A percentile compares a stretch with the other conserved stretches of the same genome.
These are phyloP conservation scores for Phyllostomus discolor DNA, from an alignment of 2,113 vertebrate genomes.

Conservation along the genomic window DNA sequence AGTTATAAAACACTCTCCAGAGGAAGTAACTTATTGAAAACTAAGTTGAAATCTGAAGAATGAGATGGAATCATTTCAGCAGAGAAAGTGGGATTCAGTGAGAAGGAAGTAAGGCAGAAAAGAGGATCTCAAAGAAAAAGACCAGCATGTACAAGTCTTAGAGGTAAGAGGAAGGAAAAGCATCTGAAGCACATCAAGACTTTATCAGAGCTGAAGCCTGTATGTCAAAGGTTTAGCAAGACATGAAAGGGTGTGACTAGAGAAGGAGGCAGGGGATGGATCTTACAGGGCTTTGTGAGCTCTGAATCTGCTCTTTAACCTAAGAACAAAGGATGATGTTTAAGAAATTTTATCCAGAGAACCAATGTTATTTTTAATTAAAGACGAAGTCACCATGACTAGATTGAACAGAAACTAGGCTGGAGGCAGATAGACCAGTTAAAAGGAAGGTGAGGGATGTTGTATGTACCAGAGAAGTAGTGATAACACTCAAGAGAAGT, in stretches of 20 bases:
- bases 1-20: not conserved
- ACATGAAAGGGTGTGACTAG: not conserved
- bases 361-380: not conserved
- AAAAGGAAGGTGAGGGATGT: not conserved
- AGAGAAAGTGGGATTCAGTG: not conserved
- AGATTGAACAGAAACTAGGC: not conserved
- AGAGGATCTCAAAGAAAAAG: not conserved
- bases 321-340: not conserved
- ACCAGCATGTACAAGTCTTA: not conserved
- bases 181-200: not conserved
- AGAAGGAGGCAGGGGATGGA: not conserved
- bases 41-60: not conserved
- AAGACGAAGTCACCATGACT: not conserved
- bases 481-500: not conserved
- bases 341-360: not conserved
- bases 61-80: not conserved
- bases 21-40: not conserved
- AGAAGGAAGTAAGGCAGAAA: not conserved
- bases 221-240: not conserved
- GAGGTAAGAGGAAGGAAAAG: not conserved
- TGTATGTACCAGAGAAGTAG: not conserved
- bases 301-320: not conserved
- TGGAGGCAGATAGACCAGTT: not conserved
- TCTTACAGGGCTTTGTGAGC: not conserved
- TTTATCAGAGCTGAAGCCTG: not conserved